These are phyloP conservation scores for Lineus longissimus DNA, from an alignment of 1,140 invertebrate species.

Conservation along the genomic window DNA sequence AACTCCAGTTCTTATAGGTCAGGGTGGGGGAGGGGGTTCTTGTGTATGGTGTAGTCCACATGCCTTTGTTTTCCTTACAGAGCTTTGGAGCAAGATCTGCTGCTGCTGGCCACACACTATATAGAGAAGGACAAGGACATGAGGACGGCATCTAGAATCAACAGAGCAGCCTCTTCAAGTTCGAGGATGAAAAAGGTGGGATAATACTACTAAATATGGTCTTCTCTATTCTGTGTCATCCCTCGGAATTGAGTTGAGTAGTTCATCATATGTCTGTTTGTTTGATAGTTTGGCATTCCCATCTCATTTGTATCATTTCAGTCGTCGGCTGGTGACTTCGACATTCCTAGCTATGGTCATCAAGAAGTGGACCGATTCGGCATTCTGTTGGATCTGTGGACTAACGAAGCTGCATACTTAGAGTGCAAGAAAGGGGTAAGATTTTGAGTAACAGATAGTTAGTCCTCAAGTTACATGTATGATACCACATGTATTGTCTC, in stretches of 20 bases:
- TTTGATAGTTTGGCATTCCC: no score
- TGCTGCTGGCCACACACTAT: conserved; percentile 49
- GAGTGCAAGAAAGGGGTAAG: conserved; percentile 50
- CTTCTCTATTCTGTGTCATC: no score
- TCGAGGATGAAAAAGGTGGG: no score
- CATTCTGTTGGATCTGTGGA: conserved; percentile 52
- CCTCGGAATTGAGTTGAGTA: no score
- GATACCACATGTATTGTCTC: no score
- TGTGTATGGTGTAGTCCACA: no score
- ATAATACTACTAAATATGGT: no score
- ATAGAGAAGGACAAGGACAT: conserved; percentile 48
- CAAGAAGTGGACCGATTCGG: conserved; percentile 51
- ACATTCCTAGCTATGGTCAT: conserved; percentile 45
- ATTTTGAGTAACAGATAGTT: background rate
- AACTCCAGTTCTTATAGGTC: no score
- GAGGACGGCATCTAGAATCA: conserved; percentile 14
- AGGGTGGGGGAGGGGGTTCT: no score
- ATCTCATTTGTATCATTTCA: conserved; percentile 4
- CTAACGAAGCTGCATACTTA: conserved; percentile 45
- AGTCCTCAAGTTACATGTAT: no score
- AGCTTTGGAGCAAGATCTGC: conserved; percentile 42
- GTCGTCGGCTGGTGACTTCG: conserved; percentile 39
- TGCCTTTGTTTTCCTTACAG: conserved; percentile 19
- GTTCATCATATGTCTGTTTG: no score
- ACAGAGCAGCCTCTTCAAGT: background rate